Conservation (phyloP, 2,888 invertebrate species). For the Nemurella pictetii region DNA sequence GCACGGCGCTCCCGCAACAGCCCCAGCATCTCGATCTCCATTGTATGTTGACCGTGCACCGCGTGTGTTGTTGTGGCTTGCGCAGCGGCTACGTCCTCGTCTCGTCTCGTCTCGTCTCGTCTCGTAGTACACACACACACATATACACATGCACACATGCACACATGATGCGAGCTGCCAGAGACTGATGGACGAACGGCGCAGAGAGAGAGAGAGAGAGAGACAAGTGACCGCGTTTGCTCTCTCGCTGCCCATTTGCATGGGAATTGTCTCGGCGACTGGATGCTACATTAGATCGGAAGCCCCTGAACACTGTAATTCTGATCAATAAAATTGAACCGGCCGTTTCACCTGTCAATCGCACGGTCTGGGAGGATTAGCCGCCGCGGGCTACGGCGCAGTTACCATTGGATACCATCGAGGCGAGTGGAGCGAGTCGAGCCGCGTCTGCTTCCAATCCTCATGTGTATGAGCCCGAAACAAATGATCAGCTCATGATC, state of each 20-base stretch:
- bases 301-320: constrained; percentile 27
- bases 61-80: background rate
- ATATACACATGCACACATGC: too few species aligned
- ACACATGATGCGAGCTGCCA: background rate
- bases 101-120: background rate
- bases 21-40: background rate
- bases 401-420: background rate
- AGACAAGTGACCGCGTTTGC: background rate
- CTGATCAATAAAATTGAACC: constrained; percentile 25
- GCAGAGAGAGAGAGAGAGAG: background rate
- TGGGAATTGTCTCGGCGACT: constrained; percentile 18
- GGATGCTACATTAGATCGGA: background rate
- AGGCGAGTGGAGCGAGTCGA: background rate
- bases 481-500: background rate
- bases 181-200: background rate
- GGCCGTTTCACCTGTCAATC: constrained; percentile 28
- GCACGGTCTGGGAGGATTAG: background rate
- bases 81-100: background rate
- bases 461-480: too few species aligned
- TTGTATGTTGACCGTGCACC: background rate
- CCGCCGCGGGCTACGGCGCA: background rate
- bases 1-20: background rate
- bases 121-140: too few species aligned
- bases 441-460: background rate
- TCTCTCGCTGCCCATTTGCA: constrained; percentile 18